Conservation (phyloP, 2,113 vertebrate genomes). For the Urocynchramus pylzowi region DNA sequence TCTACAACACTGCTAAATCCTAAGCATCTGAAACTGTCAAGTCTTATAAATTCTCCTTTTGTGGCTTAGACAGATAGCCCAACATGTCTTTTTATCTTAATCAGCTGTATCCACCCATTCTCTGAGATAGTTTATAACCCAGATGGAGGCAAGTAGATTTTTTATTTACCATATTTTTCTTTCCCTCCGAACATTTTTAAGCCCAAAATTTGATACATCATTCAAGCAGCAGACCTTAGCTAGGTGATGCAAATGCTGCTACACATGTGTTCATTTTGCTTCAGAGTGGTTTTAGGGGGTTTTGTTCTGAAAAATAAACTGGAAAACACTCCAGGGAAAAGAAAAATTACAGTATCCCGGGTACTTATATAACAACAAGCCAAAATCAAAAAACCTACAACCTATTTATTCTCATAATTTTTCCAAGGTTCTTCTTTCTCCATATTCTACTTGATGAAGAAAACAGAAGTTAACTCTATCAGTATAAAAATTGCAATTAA, state of each 20-base stretch:
- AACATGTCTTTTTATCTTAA: not conserved
- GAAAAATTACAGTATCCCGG: not conserved
- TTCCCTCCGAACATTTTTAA: not conserved
- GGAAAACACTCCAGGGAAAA: slow-evolving; percentile 6
- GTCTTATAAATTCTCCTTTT: not conserved
- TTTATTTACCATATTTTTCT: not conserved
- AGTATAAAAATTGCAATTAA: not conserved
- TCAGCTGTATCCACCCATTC: not conserved
- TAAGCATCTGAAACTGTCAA: not conserved
- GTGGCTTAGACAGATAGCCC: not conserved
- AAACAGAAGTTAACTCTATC: not conserved
- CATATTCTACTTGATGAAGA: not conserved
- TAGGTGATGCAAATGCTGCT: not conserved
- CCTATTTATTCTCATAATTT: not conserved
- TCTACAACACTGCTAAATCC: not conserved
- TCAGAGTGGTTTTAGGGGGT: not conserved
- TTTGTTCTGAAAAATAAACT: slow-evolving; percentile 45
- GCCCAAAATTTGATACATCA: not conserved
- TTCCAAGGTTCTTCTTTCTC: not conserved
- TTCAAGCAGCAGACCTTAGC: not conserved
- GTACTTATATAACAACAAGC: not conserved
- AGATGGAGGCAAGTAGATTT: not conserved
- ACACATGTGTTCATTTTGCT: not conserved
- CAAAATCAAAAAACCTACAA: not conserved
- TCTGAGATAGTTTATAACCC: not conserved